Evolutionary conservation across 2,888 invertebrate species (phyloP).

Genomic region (Melanchra persicariae): DNA sequence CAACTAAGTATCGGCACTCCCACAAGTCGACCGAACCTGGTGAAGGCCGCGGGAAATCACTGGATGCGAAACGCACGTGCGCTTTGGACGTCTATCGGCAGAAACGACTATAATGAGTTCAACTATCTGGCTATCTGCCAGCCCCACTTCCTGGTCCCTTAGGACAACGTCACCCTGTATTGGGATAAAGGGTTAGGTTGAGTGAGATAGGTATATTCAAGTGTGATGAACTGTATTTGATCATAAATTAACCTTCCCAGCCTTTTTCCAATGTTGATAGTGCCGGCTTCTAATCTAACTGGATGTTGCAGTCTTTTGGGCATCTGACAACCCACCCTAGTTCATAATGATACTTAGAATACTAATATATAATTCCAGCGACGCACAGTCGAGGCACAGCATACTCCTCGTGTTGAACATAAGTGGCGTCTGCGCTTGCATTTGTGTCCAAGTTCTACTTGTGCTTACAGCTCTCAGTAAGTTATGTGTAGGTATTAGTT

Average conservation of each 20-base stretch:
- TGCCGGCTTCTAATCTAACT: neutral
- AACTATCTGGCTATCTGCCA: no score
- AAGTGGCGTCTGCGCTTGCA: constrained; percentile 68
- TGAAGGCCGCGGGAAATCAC: no score
- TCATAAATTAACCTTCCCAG: neutral
- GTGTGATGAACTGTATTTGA: neutral
- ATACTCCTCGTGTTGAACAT: constrained; percentile 71
- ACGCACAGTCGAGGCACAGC: constrained; percentile 55
- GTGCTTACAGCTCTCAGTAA: constrained; percentile 74
- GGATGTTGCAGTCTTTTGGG: neutral
- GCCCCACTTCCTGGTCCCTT: no score
- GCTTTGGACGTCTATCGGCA: neutral
- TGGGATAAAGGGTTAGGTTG: no score
- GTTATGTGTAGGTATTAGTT: constrained; percentile 29
- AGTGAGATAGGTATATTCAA: neutral
- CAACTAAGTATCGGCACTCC: no score
- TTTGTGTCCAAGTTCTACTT: constrained; percentile 65
- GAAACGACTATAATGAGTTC: neutral
- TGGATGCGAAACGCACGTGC: neutral
- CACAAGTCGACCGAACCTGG: no score
- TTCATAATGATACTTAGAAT: neutral
- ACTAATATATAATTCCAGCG: constrained; percentile 65
- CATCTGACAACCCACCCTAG: neutral
- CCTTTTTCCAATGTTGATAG: neutral
- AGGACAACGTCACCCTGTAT: neutral